A percentile compares a stretch with the other conserved stretches of the same genome.
These are phyloP conservation scores for Euglossa dilemma DNA, from an alignment of 1,140 invertebrate genomes.

Conservation along the genomic window DNA sequence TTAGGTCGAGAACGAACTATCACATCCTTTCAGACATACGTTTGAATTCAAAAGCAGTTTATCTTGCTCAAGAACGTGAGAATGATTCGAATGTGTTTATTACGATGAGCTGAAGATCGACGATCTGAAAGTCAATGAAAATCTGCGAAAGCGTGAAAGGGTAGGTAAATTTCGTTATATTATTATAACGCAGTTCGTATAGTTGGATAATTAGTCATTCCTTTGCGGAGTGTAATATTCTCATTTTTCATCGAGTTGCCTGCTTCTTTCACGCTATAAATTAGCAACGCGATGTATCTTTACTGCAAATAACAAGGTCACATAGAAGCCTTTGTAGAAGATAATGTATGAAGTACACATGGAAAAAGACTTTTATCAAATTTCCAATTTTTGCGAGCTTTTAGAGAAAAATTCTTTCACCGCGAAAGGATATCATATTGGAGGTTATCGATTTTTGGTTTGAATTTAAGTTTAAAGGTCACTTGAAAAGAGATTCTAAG, in stretches of 20 bases:
- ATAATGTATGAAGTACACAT: background rate
- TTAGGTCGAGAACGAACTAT: background rate
- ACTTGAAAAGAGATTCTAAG: background rate
- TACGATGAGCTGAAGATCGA: background rate
- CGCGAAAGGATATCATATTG: background rate
- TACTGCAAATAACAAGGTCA: background rate
- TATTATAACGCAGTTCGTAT: too few species aligned
- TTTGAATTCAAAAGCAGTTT: background rate
- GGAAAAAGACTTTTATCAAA: too few species aligned
- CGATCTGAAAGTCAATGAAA: background rate
- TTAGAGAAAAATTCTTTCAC: background rate
- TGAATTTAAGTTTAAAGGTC: background rate
- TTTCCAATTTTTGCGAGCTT: too few species aligned
- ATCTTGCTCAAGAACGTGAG: background rate
- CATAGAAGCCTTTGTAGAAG: background rate
- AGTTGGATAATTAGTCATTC: too few species aligned
- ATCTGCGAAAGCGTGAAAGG: background rate
- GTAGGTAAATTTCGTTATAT: too few species aligned
- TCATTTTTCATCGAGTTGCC: too few species aligned
- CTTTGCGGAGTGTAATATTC: too few species aligned
- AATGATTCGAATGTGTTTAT: background rate
- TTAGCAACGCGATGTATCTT: background rate
- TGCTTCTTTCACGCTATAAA: too few species aligned
- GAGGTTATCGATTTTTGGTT: background rate
- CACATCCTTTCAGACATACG: background rate